Evolutionary conservation across 2,113 vertebrate species (phyloP), one percentile per base, ranked within the genome.

Genomic region (Pelusios castaneus): DNA sequence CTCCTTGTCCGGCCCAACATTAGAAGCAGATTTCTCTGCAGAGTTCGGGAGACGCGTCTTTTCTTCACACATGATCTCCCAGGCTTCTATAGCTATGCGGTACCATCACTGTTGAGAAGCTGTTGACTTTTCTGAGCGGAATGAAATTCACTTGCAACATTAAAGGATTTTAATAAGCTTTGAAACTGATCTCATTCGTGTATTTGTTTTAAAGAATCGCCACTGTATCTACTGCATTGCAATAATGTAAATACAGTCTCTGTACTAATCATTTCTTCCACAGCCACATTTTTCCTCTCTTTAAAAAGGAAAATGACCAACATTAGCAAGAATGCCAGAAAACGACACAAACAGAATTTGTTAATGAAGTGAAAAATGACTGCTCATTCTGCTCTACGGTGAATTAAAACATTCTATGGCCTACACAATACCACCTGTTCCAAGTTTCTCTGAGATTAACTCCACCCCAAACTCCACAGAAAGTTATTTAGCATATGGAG

Each of bases 1-100:
- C 14, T n/a, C 14, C 29, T 7, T 67, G 34, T 31, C 16, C 27
- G 16, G 27, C 45, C n/a, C 29, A 5, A 3, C 16, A 10, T 1
- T 56, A 17, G 76, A 89, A 22, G 11, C 16, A 2, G 1, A n/a
- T 0, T 56, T 38, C 16, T 43, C 21, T 3, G 38, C 4, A 0
- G 2, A 24, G 19, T 3, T 16, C 10, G 16, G 67, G 34, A 79
- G 73, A 75, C 7, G 12, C 43, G 24, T 10, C 38, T 43, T 75
- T 27, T 45, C 24, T 27, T 27, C 73, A 43, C 73, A 25, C 24
- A 13, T 8, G 41, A 14, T 17, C 25, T 24, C 41, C 38, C 41
- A 43, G 24, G 41, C 41, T 45, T 45, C 41, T 75, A 22, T 43
- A 43, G 73, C 24, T 12, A 12, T 43, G 38, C 27, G 24, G 38